A percentile compares a stretch with the other conserved stretches of the same genome.
Evolutionary conservation across 2,888 invertebrate genomes (phyloP).

Genomic region (Clepsis dumicolana): DNA sequence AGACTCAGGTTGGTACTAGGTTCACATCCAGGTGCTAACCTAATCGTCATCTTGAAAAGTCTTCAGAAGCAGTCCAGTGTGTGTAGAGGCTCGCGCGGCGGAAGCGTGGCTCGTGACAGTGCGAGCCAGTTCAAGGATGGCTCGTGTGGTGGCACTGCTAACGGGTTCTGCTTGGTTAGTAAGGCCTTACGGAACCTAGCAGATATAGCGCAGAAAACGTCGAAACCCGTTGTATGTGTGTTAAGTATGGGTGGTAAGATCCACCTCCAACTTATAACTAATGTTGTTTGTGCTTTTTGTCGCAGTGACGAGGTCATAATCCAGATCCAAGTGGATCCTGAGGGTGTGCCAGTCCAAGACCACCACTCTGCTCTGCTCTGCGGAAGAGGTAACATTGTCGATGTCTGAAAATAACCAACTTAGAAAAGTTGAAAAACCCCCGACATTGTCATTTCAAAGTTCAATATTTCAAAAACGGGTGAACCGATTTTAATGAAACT

Average conservation of each 20-base stretch:
- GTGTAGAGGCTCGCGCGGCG: constrained; percentile 61
- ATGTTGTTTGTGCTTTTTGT: constrained; percentile 38
- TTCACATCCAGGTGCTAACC: constrained; percentile 66
- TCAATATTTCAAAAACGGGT: too few relatives aligned
- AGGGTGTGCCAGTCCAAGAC: constrained; percentile 89
- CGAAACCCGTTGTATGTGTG: too few relatives aligned
- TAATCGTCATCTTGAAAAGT: constrained; percentile 87
- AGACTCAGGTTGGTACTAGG: too few relatives aligned
- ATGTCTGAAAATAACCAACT: too few relatives aligned
- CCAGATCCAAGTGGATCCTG: constrained; percentile 88
- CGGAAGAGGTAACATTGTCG: constrained; percentile 84
- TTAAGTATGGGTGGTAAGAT: too few relatives aligned
- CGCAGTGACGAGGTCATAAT: constrained; percentile 88
- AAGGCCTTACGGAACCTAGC: too few relatives aligned
- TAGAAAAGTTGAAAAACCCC: too few relatives aligned
- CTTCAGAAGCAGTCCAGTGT: constrained; percentile 56
- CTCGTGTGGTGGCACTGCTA: constrained; percentile 50
- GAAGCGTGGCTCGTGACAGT: constrained; percentile 58
- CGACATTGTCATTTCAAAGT: too few relatives aligned
- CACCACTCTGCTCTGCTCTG: constrained; percentile 90
- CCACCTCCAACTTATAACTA: too few relatives aligned
- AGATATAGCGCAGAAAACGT: too few relatives aligned
- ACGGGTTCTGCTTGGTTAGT: neutral
- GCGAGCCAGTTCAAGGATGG: constrained; percentile 54
- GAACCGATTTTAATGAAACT: too few relatives aligned